Conservation (phyloP, 37 sponge, comb jelly and placozoan species). For the Amphimedon queenslandica region DNA sequence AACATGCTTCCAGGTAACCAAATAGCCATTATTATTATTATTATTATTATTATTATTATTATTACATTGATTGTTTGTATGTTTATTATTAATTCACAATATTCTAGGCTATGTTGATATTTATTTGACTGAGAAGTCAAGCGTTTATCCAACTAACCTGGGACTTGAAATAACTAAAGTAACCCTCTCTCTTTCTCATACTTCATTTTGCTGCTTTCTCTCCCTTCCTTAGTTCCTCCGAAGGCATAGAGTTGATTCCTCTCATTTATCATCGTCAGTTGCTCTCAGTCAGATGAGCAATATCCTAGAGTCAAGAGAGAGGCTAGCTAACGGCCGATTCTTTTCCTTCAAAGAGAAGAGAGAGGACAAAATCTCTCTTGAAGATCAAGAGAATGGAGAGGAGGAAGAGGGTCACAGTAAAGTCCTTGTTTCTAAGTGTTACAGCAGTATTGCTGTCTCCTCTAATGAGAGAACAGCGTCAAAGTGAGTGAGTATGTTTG, state of each 20-base stretch:
- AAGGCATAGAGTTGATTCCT: background rate
- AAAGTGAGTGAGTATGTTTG: constrained; percentile 22
- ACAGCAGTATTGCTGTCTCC: constrained; percentile 49
- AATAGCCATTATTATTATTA: background rate
- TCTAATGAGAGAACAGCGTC: constrained; percentile 5
- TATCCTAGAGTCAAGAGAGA: constrained; percentile 2
- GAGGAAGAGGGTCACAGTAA: constrained; percentile 7
- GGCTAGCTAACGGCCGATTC: constrained; percentile 41
- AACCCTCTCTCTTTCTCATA: background rate
- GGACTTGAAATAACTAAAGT: background rate
- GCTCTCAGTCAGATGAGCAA: background rate
- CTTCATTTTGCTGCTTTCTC: background rate
- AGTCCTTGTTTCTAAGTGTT: constrained; percentile 47
- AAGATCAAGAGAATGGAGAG: background rate
- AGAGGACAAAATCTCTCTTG: constrained; percentile 11
- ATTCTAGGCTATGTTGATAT: background rate
- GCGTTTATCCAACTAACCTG: background rate
- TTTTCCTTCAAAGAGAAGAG: constrained; percentile 12
- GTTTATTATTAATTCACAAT: background rate
- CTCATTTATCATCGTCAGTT: background rate
- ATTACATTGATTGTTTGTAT: no score
- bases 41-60: background rate
- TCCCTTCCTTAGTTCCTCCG: background rate
- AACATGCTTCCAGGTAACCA: constrained; percentile 38
- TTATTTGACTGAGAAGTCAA: background rate